phyloP scores from a whole-genome alignment of 2,113 vertebrate genomes.

The Naja naja region DNA sequence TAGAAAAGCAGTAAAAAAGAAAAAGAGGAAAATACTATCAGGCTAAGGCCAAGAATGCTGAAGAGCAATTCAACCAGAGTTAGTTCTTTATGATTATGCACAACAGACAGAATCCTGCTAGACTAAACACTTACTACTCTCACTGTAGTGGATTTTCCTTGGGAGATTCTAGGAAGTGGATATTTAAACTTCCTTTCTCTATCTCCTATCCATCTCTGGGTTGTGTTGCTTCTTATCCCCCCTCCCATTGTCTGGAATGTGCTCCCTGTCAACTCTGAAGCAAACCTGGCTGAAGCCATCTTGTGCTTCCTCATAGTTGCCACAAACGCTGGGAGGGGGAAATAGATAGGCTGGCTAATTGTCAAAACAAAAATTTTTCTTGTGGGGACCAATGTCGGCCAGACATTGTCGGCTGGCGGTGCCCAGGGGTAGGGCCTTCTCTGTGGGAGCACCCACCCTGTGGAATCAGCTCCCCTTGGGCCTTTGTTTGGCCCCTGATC shows the following conservation, averaged over 20 bases:
- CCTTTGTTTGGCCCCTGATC: no score
- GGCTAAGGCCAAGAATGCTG: neutral
- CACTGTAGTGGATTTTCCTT: neutral
- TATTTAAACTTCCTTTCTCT: neutral
- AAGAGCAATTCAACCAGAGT: neutral
- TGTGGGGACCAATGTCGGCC: no score
- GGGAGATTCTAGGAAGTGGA: neutral
- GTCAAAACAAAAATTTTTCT: no score
- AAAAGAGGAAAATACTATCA: neutral
- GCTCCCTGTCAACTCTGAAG: neutral
- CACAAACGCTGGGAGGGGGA: no score
- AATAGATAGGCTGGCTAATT: no score
- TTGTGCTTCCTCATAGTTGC: no score
- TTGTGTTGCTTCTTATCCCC: neutral
- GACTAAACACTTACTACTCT: no score
- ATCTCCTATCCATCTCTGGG: neutral
- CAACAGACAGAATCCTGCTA: neutral
- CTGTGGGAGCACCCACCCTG: no score
- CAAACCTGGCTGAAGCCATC: no score
- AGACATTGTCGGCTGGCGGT: no score
- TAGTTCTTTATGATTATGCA: neutral
- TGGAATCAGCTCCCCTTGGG: no score
- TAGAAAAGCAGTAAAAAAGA: neutral
- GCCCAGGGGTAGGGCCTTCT: no score
- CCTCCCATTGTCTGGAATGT: neutral